Percentiles rank a stretch among this genome's conserved stretches.
These are phyloP conservation scores for Volucella inanis DNA, from an alignment of 2,888 invertebrate genomes.

Conservation along the genomic window DNA sequence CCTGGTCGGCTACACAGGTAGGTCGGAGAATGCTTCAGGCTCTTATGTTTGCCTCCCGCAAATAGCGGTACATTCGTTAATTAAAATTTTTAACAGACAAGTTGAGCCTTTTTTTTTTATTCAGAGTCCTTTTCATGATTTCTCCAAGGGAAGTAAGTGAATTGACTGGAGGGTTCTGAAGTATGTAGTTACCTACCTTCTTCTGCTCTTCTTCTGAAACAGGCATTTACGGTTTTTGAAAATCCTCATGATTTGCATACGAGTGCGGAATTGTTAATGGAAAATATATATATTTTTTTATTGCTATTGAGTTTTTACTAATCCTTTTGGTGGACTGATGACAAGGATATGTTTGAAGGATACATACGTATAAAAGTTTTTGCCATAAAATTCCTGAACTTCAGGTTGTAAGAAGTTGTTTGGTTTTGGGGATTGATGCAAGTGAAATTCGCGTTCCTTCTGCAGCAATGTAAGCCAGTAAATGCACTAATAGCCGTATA, in stretches of 20 bases:
- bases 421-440: no score
- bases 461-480: neutral
- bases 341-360: neutral
- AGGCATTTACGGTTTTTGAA: conserved; percentile 7
- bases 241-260: conserved; percentile 37
- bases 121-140: conserved; percentile 10
- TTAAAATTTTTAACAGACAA: conserved; percentile 63
- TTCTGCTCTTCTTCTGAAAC: neutral
- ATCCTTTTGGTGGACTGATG: neutral
- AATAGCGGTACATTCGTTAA: conserved; percentile 67
- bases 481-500: neutral
- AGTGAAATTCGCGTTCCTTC: neutral
- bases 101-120: neutral
- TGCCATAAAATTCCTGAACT: conserved; percentile 6
- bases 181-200: neutral
- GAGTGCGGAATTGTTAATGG: conserved; percentile 2
- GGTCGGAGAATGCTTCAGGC: conserved; percentile 14
- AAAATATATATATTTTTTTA: neutral
- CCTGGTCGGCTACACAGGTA: conserved; percentile 26
- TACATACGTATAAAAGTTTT: conserved; percentile 9
- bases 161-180: conserved; percentile 20
- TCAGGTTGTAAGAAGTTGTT: no score
- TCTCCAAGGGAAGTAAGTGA: conserved; percentile 12
- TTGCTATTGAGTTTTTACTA: conserved; percentile 5
- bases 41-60: conserved; percentile 52